Conservation (phyloP, 2,888 invertebrate genomes). For the Arrhopalites spinosus region DNA sequence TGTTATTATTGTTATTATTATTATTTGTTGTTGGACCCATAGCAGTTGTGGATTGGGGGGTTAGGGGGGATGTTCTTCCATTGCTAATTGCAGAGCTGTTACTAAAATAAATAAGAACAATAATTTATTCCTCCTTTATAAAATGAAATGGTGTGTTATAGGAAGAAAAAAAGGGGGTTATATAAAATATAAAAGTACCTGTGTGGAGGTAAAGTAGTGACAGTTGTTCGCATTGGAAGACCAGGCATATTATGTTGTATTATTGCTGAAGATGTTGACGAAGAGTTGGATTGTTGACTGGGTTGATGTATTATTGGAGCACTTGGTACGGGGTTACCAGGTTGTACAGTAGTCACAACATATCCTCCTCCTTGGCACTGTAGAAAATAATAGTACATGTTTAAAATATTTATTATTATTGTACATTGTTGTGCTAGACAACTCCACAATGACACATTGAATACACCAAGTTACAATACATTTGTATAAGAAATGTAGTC, state of each 20-base stretch:
- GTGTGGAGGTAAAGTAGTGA: slow-evolving; percentile 27
- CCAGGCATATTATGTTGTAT: slow-evolving; percentile 40
- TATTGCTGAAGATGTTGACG: background rate
- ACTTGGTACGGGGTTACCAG: slow-evolving; percentile 34
- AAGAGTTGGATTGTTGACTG: slow-evolving; percentile 22
- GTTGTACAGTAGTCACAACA: slow-evolving; percentile 48
- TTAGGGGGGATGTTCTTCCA: slow-evolving; percentile 46
- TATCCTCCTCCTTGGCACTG: slow-evolving; percentile 45
- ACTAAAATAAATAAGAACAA: slow-evolving; percentile 3
- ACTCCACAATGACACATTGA: no score
- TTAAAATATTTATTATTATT: no score
- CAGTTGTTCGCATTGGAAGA: slow-evolving; percentile 31
- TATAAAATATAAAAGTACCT: no score
- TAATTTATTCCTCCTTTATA: background rate
- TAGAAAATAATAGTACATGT: no score
- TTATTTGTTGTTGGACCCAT: slow-evolving; percentile 27
- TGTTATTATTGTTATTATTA: no score
- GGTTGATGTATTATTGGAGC: slow-evolving; percentile 18
- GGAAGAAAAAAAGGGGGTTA: no score
- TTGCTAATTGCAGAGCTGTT: slow-evolving; percentile 36
- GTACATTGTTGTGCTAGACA: no score
- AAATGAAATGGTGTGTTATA: background rate
- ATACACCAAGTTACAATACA: no score
- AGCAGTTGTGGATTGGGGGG: slow-evolving; percentile 26
- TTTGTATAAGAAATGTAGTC: no score